Evolutionary conservation across 30 jellyfish, hydroid and myxozoan species (phyloP).

Genomic region (Chrysaora quinquecirrha): DNA sequence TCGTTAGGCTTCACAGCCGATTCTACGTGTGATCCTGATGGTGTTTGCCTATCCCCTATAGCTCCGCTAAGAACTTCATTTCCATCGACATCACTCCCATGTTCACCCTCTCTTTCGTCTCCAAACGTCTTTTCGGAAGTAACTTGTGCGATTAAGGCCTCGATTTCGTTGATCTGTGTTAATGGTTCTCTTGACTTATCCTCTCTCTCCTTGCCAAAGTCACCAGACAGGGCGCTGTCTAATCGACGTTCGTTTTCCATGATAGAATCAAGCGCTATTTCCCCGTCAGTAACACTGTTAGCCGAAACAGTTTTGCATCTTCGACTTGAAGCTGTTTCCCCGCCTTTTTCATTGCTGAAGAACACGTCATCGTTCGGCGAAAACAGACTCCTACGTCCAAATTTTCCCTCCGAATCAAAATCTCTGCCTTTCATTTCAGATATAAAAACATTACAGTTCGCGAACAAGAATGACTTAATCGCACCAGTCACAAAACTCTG

Average conservation of each 20-base stretch:
- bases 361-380: conserved; percentile 52
- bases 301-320: not conserved
- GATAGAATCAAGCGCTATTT: not conserved
- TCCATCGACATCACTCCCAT: not conserved
- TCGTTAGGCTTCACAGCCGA: not conserved
- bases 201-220: conserved; percentile 18
- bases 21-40: not conserved
- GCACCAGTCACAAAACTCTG: conserved; percentile 67
- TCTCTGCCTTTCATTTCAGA: conserved; percentile 17
- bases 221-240: not conserved
- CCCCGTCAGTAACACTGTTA: not conserved
- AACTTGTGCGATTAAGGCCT: conserved; percentile 59
- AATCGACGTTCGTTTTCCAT: not conserved
- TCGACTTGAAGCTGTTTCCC: not conserved
- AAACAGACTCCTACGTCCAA: not conserved
- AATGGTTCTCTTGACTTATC: conserved; percentile 13
- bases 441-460: conserved; percentile 40
- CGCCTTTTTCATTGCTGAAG: conserved; percentile 4
- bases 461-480: conserved; percentile 41
- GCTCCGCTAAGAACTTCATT: not conserved
- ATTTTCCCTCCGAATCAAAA: conserved; percentile 9
- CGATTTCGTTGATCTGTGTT: conserved; percentile 34
- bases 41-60: not conserved
- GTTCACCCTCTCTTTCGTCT: not conserved
- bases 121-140: conserved; percentile 50